Percentiles rank a stretch among this genome's conserved stretches.
These are phyloP conservation scores for Dolomedes plantarius DNA, from an alignment of 2,888 invertebrate species.

Conservation along the genomic window DNA sequence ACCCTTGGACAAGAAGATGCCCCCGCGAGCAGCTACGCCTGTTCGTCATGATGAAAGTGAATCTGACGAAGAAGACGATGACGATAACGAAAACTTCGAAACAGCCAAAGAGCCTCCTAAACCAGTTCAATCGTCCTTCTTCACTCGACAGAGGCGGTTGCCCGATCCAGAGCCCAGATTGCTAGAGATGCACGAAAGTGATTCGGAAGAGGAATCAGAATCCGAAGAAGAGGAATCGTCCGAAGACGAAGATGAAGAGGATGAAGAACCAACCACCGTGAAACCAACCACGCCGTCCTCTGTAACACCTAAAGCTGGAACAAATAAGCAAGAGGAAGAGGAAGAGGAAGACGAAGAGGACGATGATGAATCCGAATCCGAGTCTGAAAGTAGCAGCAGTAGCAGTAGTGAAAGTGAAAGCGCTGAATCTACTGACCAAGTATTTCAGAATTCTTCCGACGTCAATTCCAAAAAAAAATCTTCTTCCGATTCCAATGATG, in stretches of 20 bases:
- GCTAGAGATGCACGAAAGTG: conserved; percentile 60
- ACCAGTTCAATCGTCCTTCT: conserved; percentile 65
- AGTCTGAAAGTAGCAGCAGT: conserved; percentile 14
- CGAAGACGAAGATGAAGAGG: conserved; percentile 44
- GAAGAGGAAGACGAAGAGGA: conserved; percentile 53
- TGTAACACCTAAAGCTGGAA: neutral
- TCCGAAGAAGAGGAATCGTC: conserved; percentile 41
- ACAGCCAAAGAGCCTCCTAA: conserved; percentile 31
- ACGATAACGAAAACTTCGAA: conserved; percentile 44
- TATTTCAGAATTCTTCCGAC: neutral
- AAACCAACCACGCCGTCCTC: neutral
- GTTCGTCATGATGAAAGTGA: conserved; percentile 38
- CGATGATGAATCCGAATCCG: neutral
- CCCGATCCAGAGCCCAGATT: conserved; percentile 63
- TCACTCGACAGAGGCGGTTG: conserved; percentile 59
- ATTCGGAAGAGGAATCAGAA: conserved; percentile 66
- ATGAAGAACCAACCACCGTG: neutral
- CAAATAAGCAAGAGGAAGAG: conserved; percentile 35
- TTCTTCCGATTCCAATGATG: neutral
- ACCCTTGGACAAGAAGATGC: conserved; percentile 63
- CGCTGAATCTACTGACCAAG: conserved; percentile 49
- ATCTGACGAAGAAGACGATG: conserved; percentile 46
- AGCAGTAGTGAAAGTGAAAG: conserved; percentile 38
- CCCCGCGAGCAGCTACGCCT: conserved; percentile 53
- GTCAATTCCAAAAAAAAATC: neutral